These are phyloP conservation scores for Odontomyia ornata DNA, from an alignment of 2,888 invertebrate species.

Conservation along the genomic window DNA sequence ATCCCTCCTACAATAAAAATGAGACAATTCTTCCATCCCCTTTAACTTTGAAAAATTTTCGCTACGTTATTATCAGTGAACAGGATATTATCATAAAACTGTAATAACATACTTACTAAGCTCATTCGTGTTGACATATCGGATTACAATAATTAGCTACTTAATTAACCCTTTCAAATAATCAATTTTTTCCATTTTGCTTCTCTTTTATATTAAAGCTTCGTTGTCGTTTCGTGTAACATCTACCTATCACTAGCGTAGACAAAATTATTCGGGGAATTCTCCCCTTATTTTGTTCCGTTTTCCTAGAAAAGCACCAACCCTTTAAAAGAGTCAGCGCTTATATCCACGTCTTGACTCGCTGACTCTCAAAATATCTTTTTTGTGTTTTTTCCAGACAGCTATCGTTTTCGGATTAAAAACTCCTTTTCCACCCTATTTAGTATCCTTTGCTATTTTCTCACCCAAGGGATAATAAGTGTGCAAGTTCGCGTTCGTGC, in stretches of 20 bases:
- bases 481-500: background rate
- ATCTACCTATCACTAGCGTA: conserved; percentile 9
- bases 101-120: conserved; percentile 6
- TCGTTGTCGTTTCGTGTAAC: conserved; percentile 15
- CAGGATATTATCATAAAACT: conserved; percentile 1
- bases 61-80: too few species aligned
- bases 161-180: conserved; percentile 45
- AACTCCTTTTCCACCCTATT: conserved; percentile 48
- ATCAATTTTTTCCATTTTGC: conserved; percentile 2
- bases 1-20: too few species aligned
- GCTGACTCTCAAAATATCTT: conserved; percentile 26
- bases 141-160: conserved; percentile 46
- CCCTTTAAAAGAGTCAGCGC: background rate
- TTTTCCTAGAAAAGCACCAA: background rate
- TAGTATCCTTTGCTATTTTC: conserved; percentile 31
- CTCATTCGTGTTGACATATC: conserved; percentile 45
- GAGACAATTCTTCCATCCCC: too few species aligned
- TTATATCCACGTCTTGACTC: conserved; percentile 2
- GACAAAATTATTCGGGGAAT: background rate
- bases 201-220: background rate
- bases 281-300: background rate
- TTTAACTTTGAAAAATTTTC: too few species aligned
- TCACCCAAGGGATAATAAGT: conserved; percentile 39
- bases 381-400: conserved; percentile 40
- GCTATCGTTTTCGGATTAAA: conserved; percentile 50